Base-by-base conservation (phyloP, 37 sponge, comb jelly and placozoan species). In the Petrosia ficiformis region DNA sequence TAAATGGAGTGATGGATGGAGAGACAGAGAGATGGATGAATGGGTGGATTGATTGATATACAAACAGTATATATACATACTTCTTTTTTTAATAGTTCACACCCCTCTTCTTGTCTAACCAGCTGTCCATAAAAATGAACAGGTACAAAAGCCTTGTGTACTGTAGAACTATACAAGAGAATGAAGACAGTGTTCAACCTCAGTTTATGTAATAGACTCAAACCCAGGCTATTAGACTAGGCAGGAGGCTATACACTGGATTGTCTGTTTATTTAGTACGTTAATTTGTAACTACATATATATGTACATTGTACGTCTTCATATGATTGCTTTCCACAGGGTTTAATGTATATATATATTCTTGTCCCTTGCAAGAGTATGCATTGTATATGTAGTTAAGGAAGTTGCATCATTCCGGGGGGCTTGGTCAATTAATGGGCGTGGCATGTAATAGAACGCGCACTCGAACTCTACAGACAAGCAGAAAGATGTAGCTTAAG, bases 121-220 rank as follows among this genome's bases (percentile, higher is more conserved):
- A 95, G 64, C 68, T 95, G 92, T 0, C 92, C 92, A 39, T 84
- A 95, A 33, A 95, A 75, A 57, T 95, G 95, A 40, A 95, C 79
- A 25, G 95, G 95, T 0, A 90, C 89, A 77, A 88, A 91, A 2
- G 81, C 85, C 35, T 93, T 68, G 2, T 68, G 65, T 22, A 37
- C 32, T 30, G 70, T 68, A 16, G 71, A 22, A 70, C 76, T 75
- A 48, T 3, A 61, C 4, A 24, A 44, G 56, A 28, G 48, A 40
- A 42, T 1, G 38, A 42, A 14, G 33, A 19, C 2, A 76, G 22
- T 10, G 6, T n/a, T n/a, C n/a, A 25, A 32, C n/a, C n/a, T 25
- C 10, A 65, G 66, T 11, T 28, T n/a, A 32, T 11, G 25, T n/a
- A 67, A 11, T n/a, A 2, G 33, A 67, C 73, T 19, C 10, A 26